Base-by-base conservation (phyloP, 2,113 vertebrate species). In the Chroicocephalus ridibundus region DNA sequence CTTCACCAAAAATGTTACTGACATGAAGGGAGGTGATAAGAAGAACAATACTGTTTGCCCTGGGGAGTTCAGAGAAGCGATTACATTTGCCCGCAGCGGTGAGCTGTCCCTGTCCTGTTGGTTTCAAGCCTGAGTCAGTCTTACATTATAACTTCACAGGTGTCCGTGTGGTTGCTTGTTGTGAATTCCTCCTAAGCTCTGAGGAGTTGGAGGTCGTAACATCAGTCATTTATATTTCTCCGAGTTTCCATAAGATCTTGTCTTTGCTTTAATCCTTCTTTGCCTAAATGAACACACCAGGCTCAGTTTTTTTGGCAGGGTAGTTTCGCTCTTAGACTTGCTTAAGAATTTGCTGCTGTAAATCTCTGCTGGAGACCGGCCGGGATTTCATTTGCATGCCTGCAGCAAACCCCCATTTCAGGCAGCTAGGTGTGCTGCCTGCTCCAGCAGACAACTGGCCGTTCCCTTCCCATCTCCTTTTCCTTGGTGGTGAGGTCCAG, bases 81-180 rank as follows among this genome's bases (percentile, higher is more conserved):
- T 60, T 40, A 7, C 24, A 3, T 66, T 36, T 5, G 44, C 80
- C 38, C 1, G 2, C 57, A 14, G 84, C 1, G 0, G 14, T 44
- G 76, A 72, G 58, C 64, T 82, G 58, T n/a, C 70, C 32, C 47
- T 27, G 52, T 49, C 36, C 58, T 1, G 5, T 22, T 70, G 64
- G 36, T 49, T 19, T 87, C 78, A 66, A 17, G 38, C n/a, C 82
- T 74, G 92, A 90, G 62, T 90, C 88, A 92, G 49, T 72, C 51
- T 8, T 19, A 10, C 21, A 0, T 3, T 29, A 4, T 15, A 29
- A 4, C 60, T 70, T 80, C 71, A 15, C 29, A 52, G 34, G 29
- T 79, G 61, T 15, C 13, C 0, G 2, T 27, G 78, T 14, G 29
- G 24, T 44, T 0, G 5, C 5, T 29, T 21, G 44, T 27, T 34